Base-by-base conservation (phyloP, 2,797 vertebrate species). In the Thalassophryne amazonica region DNA sequence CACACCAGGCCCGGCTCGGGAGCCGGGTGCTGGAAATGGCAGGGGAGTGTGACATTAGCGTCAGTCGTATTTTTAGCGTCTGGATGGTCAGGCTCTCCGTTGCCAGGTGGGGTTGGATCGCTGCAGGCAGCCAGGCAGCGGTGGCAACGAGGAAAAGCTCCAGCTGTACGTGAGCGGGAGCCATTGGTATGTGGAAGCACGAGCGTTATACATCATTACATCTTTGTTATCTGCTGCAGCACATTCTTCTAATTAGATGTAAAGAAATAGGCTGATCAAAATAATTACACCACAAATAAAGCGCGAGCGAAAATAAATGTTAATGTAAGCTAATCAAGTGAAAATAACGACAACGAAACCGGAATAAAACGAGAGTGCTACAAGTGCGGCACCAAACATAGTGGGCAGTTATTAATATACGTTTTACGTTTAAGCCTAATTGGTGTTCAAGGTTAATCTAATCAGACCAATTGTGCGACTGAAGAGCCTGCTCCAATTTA, bases 361-460 rank as follows among this genome's bases (percentile, higher is more conserved):
- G n/a, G n/a, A 74, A 70, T 70, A 64, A 47, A 7, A 14, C 21
- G 33, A 30, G 37, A 51, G 49, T 35, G 52, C 57, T 32, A 45
- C 34, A 40, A 53, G 30, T 33, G 34, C 6, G 5, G 41, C 36
- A 18, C 77, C 38, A 68, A 73, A 78, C 67, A 69, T 41, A 50
- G 54, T 60, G 61, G 70, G 65, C 69, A 56, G 73, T 78, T 87
- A 84, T 80, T 88, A 89, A 87, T 89, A 84, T 65, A 86, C 78
- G 89, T 80, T 80, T 78, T 90, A 86, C 89, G 86, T 88, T 91
- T 86, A 89, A 91, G 86, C 76, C 69, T 86, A 89, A 90, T 85
- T 91, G 86, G 83, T 84, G 87, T 89, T 86, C 87, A 91, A 92
- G 91, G 89, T 92, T 91, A 91, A 92, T 91, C 90, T 87, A 92